Percentiles rank a stretch among this genome's conserved stretches.
Evolutionary conservation across 2,797 vertebrate genomes (phyloP).

Genomic region (Ptychobarbus kaznakovi): DNA sequence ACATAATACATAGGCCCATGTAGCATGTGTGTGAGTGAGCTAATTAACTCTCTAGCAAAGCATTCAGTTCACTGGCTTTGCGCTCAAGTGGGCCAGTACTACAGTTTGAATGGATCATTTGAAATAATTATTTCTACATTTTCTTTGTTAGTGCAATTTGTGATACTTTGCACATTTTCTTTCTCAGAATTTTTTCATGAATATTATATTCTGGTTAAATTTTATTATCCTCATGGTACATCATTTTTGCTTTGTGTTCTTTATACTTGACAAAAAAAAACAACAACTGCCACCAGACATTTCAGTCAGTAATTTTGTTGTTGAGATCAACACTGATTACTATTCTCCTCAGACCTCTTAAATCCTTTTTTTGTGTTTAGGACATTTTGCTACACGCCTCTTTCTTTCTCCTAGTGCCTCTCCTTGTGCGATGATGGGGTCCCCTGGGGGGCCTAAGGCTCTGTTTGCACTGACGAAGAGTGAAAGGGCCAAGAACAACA

Average conservation of each 20-base stretch:
- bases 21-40: not conserved
- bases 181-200: not conserved
- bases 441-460: slow-evolving; percentile 32
- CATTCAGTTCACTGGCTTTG: not conserved
- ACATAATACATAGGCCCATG: not conserved
- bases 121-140: not conserved
- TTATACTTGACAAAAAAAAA: not conserved
- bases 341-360: slow-evolving; percentile 12
- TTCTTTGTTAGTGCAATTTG: not conserved
- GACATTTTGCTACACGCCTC: not conserved
- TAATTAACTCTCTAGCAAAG: not conserved
- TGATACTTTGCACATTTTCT: not conserved
- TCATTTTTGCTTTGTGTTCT: not conserved
- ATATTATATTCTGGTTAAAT: too few relatives aligned
- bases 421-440: slow-evolving; percentile 49
- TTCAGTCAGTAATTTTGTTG: not conserved
- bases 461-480: slow-evolving; percentile 46
- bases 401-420: slow-evolving; percentile 20
- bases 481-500: slow-evolving; percentile 40
- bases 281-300: not conserved
- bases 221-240: not conserved
- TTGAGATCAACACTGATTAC: slow-evolving; percentile 14
- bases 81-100: not conserved
- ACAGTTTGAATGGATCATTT: not conserved
- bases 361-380: not conserved